Evolutionary conservation across 2,888 invertebrate species (phyloP), one percentile per base, ranked within the genome.

Genomic region (Pandemis corylana): DNA sequence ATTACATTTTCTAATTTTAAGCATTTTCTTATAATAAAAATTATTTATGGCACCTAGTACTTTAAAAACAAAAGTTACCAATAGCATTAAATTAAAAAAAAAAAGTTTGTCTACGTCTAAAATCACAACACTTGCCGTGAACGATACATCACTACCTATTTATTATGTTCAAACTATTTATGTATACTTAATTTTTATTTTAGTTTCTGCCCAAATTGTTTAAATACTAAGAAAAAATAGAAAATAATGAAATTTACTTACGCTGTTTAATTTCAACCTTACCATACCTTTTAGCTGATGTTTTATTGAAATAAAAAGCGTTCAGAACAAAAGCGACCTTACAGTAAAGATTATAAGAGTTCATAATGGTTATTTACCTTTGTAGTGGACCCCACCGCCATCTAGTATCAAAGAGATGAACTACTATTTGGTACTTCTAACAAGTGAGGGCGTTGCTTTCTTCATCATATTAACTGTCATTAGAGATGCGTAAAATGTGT

Each of bases 51-150:
- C 89, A 91, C 86, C 89, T 90, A 91, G 89, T 83, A 88, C 80
- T 89, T 85, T 87, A 90, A 87, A 88, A 82, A 81, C 83, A 28
- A 91, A 89, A 93, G 94, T 94, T 94, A 94, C 94, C 94, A 93
- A 89, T 94, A 93, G 89, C 84, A 82, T 90, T 89, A 89, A 88
- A 83, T 82, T 15, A 9, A 9, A 77, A 76, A 72, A 20, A 72
- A 76, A 53, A 61, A 67, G 77, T 70, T 76, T 77, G 76, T 80
- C 77, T 77, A 80, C 78, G 77, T 75, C 74, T 76, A 77, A 68
- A 77, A 68, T 79, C 79, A 81, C 78, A 80, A 81, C 81, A 90
- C 93, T 93, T 93, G 92, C 93, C 92, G 89, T 87, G 85, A 79
- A 61, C 61, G 61, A 51, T 76, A 70, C 75, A 83, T 82, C 78